Conservation (phyloP, 2,113 vertebrate species). For the Odocoileus hemionus region DNA sequence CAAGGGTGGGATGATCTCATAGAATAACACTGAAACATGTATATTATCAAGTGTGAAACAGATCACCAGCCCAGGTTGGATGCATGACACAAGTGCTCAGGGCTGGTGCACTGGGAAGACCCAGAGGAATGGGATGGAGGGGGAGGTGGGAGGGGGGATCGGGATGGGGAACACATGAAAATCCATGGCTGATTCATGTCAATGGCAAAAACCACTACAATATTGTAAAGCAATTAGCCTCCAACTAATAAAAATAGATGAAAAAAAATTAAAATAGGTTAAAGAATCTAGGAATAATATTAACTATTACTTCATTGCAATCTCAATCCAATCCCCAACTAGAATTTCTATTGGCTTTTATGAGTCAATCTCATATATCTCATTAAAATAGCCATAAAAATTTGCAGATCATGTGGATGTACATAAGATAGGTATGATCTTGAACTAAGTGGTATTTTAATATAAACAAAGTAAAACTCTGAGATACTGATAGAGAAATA, state of each 20-base stretch:
- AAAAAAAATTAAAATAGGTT: background rate
- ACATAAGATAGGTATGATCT: background rate
- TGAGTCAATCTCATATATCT: background rate
- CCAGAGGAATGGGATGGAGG: too few relatives aligned
- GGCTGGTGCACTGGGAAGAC: too few relatives aligned
- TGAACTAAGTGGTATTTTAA: background rate
- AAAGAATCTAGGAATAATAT: background rate
- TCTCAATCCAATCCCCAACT: background rate
- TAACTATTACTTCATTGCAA: background rate
- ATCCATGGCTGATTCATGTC: too few relatives aligned
- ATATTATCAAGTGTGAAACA: too few relatives aligned
- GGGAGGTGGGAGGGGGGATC: too few relatives aligned
- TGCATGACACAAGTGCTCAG: too few relatives aligned
- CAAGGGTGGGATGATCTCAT: accelerated
- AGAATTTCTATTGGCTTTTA: background rate
- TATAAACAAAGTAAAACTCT: background rate
- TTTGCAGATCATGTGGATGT: background rate
- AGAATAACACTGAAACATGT: too few relatives aligned
- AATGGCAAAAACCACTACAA: too few relatives aligned
- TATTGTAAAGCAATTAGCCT: too few relatives aligned
- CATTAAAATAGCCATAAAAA: background rate
- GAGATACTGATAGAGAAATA: background rate
- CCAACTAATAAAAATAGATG: too few relatives aligned
- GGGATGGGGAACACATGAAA: too few relatives aligned
- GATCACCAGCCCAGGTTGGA: too few relatives aligned